Percentiles rank a stretch among this genome's conserved stretches.
These are phyloP conservation scores for Furcifer pardalis DNA, from an alignment of 2,797 vertebrate species.

Conservation along the genomic window DNA sequence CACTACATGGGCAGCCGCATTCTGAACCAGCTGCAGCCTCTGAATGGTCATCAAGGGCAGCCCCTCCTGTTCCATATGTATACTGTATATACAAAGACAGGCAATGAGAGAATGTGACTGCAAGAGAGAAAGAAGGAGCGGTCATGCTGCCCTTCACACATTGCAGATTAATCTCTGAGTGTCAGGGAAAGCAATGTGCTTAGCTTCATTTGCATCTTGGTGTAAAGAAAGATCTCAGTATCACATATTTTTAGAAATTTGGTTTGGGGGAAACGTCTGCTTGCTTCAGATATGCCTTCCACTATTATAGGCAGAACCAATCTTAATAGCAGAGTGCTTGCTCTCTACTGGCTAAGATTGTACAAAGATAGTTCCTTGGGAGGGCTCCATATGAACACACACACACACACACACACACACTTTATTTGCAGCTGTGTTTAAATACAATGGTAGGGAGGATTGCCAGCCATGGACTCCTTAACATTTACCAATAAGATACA, in stretches of 20 bases:
- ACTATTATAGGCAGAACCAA: slow-evolving; percentile 41
- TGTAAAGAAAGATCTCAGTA: slow-evolving; percentile 17
- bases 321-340: slow-evolving; percentile 41
- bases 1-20: too few species aligned
- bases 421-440: slow-evolving; percentile 48
- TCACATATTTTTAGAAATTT: background rate
- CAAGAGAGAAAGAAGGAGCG: background rate
- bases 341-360: slow-evolving; percentile 23
- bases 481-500: slow-evolving; percentile 53
- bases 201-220: background rate
- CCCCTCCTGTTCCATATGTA: too few species aligned
- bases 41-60: too few species aligned
- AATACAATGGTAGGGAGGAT: slow-evolving; percentile 52
- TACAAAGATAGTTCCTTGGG: slow-evolving; percentile 23
- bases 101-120: too few species aligned
- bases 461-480: slow-evolving; percentile 57
- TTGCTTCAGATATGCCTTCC: slow-evolving; percentile 12
- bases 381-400: background rate
- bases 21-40: too few species aligned
- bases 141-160: background rate
- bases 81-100: background rate
- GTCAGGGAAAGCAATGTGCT: slow-evolving; percentile 4
- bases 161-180: slow-evolving; percentile 1
- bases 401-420: background rate
- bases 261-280: background rate